Evolutionary conservation across 2,888 invertebrate genomes (phyloP).

Genomic region (Brenthis ino): DNA sequence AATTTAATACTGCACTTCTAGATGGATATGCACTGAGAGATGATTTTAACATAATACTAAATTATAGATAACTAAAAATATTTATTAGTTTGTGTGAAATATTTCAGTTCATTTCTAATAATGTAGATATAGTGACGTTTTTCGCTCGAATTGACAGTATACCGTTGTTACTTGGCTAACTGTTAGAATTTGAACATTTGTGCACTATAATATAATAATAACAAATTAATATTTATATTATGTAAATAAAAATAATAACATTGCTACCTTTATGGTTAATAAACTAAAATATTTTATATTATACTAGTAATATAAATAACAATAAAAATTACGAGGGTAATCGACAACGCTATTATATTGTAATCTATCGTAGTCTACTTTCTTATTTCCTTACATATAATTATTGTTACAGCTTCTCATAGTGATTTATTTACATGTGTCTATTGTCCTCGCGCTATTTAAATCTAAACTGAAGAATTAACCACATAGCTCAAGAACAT

Average conservation of each 20-base stretch:
- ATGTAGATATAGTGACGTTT: constrained; percentile 35
- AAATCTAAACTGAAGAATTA: constrained; percentile 44
- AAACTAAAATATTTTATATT: constrained; percentile 23
- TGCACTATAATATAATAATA: constrained; percentile 31
- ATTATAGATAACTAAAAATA: constrained; percentile 35
- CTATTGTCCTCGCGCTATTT: constrained; percentile 56
- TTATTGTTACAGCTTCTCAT: constrained; percentile 16
- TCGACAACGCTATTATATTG: constrained; percentile 49
- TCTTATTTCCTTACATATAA: constrained; percentile 15
- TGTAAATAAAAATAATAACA: constrained; percentile 30
- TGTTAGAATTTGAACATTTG: constrained; percentile 31
- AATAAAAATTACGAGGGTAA: constrained; percentile 52
- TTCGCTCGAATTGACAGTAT: constrained; percentile 43
- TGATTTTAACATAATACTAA: constrained; percentile 47
- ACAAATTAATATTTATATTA: constrained; percentile 5
- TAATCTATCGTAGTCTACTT: constrained; percentile 37
- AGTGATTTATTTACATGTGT: constrained; percentile 43
- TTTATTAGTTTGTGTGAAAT: constrained; percentile 58
- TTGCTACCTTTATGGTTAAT: constrained; percentile 27
- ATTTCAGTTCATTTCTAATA: constrained; percentile 36
- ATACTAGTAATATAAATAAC: constrained; percentile 16
- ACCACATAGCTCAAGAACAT: constrained; percentile 66
- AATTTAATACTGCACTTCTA: constrained; percentile 58
- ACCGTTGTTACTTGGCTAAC: constrained; percentile 48
- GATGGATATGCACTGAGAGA: constrained; percentile 60